Conservation (phyloP, 2,797 vertebrate genomes). For the Premnoplex brunnescens region DNA sequence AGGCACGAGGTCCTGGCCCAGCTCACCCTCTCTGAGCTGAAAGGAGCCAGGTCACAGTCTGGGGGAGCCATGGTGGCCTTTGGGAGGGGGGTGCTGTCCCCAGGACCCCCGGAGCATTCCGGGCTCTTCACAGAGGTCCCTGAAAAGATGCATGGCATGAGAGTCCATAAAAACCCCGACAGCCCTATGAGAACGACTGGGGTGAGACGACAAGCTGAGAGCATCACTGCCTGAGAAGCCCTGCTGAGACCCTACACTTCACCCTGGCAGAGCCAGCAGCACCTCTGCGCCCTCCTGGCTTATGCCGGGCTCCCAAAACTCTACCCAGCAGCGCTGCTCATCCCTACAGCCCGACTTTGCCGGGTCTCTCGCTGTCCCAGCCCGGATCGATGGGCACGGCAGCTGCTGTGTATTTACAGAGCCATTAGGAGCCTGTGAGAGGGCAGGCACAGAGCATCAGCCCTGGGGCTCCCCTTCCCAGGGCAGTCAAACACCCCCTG, state of each 20-base stretch:
- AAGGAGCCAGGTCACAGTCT: background rate
- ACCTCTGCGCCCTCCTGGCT: background rate
- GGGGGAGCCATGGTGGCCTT: background rate
- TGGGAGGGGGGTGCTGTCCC: background rate
- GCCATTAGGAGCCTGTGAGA: accelerated
- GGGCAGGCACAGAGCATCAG: background rate
- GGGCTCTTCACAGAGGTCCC: background rate
- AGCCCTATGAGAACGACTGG: accelerated
- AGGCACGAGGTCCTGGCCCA: accelerated
- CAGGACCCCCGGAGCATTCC: background rate
- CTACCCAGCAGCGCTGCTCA: accelerated
- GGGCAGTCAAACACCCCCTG: background rate
- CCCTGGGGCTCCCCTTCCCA: background rate
- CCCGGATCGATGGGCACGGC: background rate
- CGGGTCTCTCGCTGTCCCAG: background rate
- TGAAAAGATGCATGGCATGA: accelerated
- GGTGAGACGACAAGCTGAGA: background rate
- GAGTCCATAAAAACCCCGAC: too few species aligned
- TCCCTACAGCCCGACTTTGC: accelerated
- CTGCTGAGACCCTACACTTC: background rate
- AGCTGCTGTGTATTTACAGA: background rate
- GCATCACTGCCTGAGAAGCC: accelerated
- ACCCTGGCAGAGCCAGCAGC: background rate
- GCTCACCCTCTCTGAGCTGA: accelerated
- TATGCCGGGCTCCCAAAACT: background rate